A percentile compares a stretch with the other conserved stretches of the same genome.
phyloP scores from a whole-genome alignment of 2,888 invertebrate species.

The Sminthurinus aureus region DNA sequence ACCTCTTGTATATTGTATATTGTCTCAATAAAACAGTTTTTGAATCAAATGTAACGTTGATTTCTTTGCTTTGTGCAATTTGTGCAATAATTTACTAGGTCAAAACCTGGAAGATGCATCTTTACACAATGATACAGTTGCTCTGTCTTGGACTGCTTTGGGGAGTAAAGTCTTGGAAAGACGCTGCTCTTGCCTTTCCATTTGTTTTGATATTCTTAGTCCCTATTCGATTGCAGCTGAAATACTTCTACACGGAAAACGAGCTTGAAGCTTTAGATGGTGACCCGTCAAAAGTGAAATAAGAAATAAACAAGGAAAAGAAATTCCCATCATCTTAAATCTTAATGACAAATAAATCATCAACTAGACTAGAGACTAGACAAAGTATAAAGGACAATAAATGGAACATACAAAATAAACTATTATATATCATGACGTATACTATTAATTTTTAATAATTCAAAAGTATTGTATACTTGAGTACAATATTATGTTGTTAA shows the following conservation, averaged over 20 bases:
- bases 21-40: too few relatives aligned
- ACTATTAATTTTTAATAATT: too few relatives aligned
- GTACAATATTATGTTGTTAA: too few relatives aligned
- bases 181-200: slow-evolving; percentile 85
- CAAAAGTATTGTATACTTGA: too few relatives aligned
- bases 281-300: slow-evolving; percentile 37
- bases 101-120: slow-evolving; percentile 89
- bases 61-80: background rate
- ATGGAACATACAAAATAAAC: too few relatives aligned
- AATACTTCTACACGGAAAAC: slow-evolving; percentile 77
- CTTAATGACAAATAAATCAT: too few relatives aligned
- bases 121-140: slow-evolving; percentile 86
- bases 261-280: slow-evolving; percentile 84
- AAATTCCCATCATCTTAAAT: too few relatives aligned
- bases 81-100: slow-evolving; percentile 74
- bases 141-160: slow-evolving; percentile 80
- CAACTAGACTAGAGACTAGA: too few relatives aligned
- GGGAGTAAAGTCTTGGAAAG: slow-evolving; percentile 87
- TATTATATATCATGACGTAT: too few relatives aligned
- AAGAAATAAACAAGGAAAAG: slow-evolving; percentile 9
- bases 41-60: too few relatives aligned
- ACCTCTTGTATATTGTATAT: too few relatives aligned
- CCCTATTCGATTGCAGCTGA: slow-evolving; percentile 78
- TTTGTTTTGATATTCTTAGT: slow-evolving; percentile 93
- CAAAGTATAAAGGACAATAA: too few relatives aligned